These are phyloP conservation scores for Patella depressa DNA, from an alignment of 2,888 invertebrate species.

Conservation along the genomic window DNA sequence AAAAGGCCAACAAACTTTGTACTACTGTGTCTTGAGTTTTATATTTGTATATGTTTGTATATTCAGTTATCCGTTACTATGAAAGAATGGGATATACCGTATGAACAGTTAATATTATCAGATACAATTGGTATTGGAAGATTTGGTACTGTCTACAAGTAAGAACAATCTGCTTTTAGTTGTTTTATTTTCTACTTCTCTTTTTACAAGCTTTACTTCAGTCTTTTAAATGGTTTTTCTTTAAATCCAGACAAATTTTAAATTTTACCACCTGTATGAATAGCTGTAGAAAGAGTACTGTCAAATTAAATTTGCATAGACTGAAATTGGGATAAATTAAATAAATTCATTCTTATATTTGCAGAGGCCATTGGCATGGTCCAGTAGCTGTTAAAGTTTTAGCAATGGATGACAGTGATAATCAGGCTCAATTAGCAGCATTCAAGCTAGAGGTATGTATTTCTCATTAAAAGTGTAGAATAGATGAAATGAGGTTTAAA, in stretches of 20 bases:
- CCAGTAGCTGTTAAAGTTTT: conserved; percentile 97
- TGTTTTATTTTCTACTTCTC: neutral
- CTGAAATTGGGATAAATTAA: neutral
- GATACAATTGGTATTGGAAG: conserved; percentile 92
- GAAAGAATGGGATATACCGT: conserved; percentile 97
- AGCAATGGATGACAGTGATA: conserved; percentile 87
- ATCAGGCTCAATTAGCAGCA: conserved; percentile 88
- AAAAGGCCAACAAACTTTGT: no score
- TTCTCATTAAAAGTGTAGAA: neutral
- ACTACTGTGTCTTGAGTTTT: neutral
- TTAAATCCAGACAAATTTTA: no score
- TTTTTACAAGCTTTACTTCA: neutral
- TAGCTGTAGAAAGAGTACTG: no score
- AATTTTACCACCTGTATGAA: no score
- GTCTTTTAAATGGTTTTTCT: neutral
- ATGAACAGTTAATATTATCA: conserved; percentile 88
- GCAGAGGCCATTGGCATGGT: conserved; percentile 95
- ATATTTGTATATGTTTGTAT: neutral
- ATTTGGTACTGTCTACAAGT: conserved; percentile 90
- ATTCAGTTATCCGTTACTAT: conserved; percentile 66
- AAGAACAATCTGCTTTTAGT: conserved; percentile 27
- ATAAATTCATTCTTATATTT: conserved; percentile 22
- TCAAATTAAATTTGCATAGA: neutral
- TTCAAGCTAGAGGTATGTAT: conserved; percentile 89
- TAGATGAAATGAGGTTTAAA: neutral